Conservation (phyloP, 92 coral and sea anemone species). For the Diadumene lineata region DNA sequence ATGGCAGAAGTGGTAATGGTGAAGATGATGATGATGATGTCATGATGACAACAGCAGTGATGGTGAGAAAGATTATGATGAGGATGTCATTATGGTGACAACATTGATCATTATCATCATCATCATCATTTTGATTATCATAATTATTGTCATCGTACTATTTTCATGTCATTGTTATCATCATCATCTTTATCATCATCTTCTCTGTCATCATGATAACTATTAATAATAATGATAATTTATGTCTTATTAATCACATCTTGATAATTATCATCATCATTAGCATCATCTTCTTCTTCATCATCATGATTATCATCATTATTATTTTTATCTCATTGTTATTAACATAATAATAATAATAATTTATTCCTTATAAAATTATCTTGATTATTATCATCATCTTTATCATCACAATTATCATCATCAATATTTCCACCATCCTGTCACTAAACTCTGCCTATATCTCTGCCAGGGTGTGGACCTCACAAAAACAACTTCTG, state of each 20-base stretch:
- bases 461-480: conserved; percentile 79
- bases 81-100: no score
- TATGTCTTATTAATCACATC: no score
- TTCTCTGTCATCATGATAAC: neutral
- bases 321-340: no score
- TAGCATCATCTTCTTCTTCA: no score
- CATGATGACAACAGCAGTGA: conserved; percentile 10
- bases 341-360: no score
- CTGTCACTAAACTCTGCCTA: neutral
- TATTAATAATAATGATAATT: neutral
- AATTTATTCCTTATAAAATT: no score
- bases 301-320: no score
- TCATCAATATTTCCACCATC: neutral
- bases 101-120: no score
- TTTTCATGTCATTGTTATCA: neutral
- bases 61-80: conserved; percentile 1
- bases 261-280: no score
- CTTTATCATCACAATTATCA: neutral
- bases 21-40: neutral
- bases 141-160: no score
- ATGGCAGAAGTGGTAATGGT: neutral
- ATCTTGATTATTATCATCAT: neutral
- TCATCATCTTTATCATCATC: neutral
- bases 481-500: conserved; percentile 84
- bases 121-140: no score